Conservation (phyloP, 2,888 invertebrate species). For the Leptinotarsa rubiginosa region DNA sequence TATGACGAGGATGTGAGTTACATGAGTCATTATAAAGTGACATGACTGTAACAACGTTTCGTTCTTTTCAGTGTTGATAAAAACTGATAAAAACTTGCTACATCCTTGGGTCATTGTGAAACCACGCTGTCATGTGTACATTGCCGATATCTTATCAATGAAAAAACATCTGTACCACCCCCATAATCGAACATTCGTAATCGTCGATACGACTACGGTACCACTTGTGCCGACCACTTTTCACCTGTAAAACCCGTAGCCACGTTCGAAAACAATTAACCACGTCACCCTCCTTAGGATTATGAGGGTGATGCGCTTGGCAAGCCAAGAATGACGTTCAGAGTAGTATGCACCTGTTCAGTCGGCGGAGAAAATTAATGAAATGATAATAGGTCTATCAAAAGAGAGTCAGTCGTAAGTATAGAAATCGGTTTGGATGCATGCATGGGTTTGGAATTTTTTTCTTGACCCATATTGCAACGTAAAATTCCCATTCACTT, state of each 20-base stretch:
- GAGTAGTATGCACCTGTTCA: constrained; percentile 49
- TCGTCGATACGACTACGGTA: background rate
- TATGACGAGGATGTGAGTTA: no score
- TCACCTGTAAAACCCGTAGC: constrained; percentile 31
- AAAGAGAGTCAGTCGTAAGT: background rate
- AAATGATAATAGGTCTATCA: constrained; percentile 20
- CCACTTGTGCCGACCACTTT: background rate
- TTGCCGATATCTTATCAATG: constrained; percentile 10
- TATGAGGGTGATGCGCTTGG: constrained; percentile 52
- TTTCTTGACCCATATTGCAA: no score
- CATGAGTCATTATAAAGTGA: no score
- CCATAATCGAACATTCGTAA: background rate
- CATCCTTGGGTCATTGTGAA: background rate
- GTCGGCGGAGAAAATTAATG: constrained; percentile 46
- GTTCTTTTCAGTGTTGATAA: background rate
- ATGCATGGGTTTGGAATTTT: background rate
- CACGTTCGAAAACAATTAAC: constrained; percentile 40
- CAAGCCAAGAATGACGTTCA: constrained; percentile 48
- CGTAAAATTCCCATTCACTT: no score
- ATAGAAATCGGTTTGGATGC: background rate
- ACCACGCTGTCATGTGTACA: background rate
- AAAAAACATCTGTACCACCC: constrained; percentile 22
- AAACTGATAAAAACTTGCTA: background rate
- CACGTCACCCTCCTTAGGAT: constrained; percentile 38
- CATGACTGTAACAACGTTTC: no score